phyloP scores from a whole-genome alignment of 2,888 invertebrate species.

The Epsilonema sp. region DNA sequence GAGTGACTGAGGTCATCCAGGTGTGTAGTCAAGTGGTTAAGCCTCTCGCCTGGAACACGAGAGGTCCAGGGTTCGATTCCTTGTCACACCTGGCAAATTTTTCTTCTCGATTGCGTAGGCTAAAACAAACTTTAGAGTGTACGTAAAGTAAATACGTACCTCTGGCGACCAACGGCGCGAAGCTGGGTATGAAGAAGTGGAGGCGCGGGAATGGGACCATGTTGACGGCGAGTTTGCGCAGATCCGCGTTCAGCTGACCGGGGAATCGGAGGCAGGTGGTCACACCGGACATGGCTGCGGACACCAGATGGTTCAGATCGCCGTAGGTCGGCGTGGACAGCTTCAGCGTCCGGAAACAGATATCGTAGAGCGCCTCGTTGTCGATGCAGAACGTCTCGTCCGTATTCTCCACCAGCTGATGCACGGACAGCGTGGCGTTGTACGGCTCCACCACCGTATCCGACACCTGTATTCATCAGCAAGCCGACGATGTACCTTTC shows the following conservation, averaged over 20 bases:
- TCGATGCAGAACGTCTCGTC: constrained; percentile 37
- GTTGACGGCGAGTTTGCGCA: constrained; percentile 52
- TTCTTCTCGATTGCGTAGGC: no score
- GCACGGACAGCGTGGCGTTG: constrained; percentile 35
- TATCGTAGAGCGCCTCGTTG: constrained; percentile 37
- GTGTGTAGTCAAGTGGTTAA: no score
- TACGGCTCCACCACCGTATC: constrained; percentile 50
- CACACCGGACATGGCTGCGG: constrained; percentile 16
- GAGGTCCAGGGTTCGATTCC: no score
- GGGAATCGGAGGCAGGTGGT: constrained; percentile 53
- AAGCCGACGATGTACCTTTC: no score
- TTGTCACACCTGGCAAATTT: no score
- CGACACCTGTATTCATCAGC: constrained; percentile 20
- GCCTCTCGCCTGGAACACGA: constrained; percentile 39
- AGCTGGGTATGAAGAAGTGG: constrained; percentile 42
- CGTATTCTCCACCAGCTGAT: constrained; percentile 35
- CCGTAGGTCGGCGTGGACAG: constrained; percentile 53
- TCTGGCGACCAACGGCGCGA: constrained; percentile 71
- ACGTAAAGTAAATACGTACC: no score
- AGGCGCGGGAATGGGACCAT: constrained; percentile 83
- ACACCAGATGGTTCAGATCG: constrained; percentile 55
- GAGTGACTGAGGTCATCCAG: no score
- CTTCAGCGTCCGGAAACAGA: constrained; percentile 37
- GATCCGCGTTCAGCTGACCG: constrained; percentile 69
- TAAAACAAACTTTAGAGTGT: no score